phyloP scores from a whole-genome alignment of 2,888 invertebrate species.

The Drosophila formosana region DNA sequence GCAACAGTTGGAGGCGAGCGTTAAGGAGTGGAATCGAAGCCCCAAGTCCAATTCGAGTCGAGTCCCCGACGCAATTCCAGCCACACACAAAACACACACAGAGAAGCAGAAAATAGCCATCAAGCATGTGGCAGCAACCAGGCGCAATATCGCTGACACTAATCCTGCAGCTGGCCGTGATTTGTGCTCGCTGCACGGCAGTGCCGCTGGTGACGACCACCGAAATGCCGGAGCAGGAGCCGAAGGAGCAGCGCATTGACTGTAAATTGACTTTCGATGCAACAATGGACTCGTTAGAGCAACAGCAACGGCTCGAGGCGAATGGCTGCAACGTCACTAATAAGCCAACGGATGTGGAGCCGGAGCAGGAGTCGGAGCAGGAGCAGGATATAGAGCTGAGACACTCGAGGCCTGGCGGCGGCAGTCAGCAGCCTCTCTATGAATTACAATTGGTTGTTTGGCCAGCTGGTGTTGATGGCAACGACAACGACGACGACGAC shows the following conservation, averaged over 20 bases:
- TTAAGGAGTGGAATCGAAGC: conserved; percentile 2
- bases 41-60: conserved; percentile 22
- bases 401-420: conserved; percentile 39
- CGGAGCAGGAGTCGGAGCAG: conserved; percentile 22
- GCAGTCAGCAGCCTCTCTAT: conserved; percentile 73
- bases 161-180: conserved; percentile 60
- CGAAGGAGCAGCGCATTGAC: conserved; percentile 54
- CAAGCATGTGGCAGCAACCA: conserved; percentile 46
- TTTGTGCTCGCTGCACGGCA: conserved; percentile 38
- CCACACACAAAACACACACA: neutral
- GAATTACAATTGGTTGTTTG: conserved; percentile 82
- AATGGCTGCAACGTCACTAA: conserved; percentile 62
- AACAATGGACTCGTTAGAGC: conserved; percentile 78
- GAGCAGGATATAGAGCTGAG: conserved; percentile 28
- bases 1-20: neutral
- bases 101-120: conserved; percentile 50
- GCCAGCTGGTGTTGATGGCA: conserved; percentile 73
- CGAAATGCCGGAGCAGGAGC: conserved; percentile 17
- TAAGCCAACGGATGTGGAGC: conserved; percentile 59
- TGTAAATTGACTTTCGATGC: conserved; percentile 78
- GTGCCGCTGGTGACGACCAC: conserved; percentile 6
- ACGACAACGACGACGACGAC: conserved; percentile 27
- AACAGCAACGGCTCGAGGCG: conserved; percentile 40
- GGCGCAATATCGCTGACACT: conserved; percentile 49
- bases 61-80: conserved; percentile 51